A percentile compares a stretch with the other conserved stretches of the same genome.
Evolutionary conservation across 2,888 invertebrate species (phyloP).

Genomic region (Taphrorychus bicolor): DNA sequence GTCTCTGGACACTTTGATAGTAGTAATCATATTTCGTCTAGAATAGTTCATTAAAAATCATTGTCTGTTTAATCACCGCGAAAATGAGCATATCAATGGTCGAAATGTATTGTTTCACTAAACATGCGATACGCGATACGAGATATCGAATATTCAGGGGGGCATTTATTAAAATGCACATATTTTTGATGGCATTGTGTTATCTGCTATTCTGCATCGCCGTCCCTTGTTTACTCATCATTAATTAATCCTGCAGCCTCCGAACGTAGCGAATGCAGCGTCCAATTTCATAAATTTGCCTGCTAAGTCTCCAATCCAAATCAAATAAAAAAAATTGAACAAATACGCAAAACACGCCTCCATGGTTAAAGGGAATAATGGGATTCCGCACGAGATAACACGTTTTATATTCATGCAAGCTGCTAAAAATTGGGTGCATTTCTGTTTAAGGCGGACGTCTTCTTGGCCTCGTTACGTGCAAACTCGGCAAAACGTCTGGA

Average conservation of each 20-base stretch:
- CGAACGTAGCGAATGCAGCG: background rate
- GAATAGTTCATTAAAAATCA: no score
- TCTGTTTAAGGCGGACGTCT: slow-evolving; percentile 21
- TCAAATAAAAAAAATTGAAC: background rate
- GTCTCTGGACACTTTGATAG: no score
- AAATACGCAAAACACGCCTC: background rate
- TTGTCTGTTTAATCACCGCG: background rate
- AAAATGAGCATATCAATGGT: background rate
- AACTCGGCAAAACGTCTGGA: slow-evolving; percentile 27
- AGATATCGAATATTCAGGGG: slow-evolving; percentile 4
- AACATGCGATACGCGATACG: background rate
- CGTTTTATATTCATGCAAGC: slow-evolving; percentile 30
- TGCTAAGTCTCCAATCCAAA: background rate
- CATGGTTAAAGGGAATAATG: slow-evolving; percentile 6
- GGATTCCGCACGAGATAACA: slow-evolving; percentile 15
- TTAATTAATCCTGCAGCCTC: background rate
- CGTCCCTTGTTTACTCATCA: background rate
- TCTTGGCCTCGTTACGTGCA: slow-evolving; percentile 26
- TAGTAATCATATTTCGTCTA: no score
- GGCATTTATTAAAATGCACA: slow-evolving; percentile 4
- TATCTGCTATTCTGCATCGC: background rate
- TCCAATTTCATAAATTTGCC: background rate
- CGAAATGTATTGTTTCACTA: background rate
- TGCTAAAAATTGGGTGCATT: slow-evolving; percentile 33
- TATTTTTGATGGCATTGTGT: slow-evolving; percentile 4